Conservation (phyloP, 2,888 invertebrate genomes). For the Sericinus montela region DNA sequence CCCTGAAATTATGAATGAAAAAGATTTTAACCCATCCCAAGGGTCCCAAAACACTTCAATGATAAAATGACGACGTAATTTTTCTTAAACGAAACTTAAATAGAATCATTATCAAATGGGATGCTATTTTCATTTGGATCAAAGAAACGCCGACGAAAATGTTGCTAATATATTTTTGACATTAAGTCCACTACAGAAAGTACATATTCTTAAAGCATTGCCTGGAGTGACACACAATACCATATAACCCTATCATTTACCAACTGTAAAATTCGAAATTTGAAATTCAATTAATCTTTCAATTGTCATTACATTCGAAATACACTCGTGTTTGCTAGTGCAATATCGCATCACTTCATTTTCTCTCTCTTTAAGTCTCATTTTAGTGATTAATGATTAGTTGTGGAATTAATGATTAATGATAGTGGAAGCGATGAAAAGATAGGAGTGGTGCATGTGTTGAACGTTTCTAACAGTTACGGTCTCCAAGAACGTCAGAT, state of each 20-base stretch:
- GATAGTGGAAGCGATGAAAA: constrained; percentile 63
- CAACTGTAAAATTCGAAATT: constrained; percentile 50
- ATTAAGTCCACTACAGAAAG: constrained; percentile 20
- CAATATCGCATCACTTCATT: constrained; percentile 66
- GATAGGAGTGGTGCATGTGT: constrained; percentile 57
- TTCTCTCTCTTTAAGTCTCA: constrained; percentile 78
- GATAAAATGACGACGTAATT: constrained; percentile 41
- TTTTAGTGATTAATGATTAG: constrained; percentile 69
- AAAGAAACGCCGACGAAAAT: constrained; percentile 51
- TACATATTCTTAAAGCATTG: not conserved
- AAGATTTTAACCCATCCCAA: constrained; percentile 25
- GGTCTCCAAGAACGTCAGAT: constrained; percentile 48
- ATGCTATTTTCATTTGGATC: constrained; percentile 30
- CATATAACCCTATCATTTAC: constrained; percentile 46
- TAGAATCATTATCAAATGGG: constrained; percentile 28
- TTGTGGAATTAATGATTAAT: constrained; percentile 63
- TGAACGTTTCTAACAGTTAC: constrained; percentile 43
- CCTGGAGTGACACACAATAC: constrained; percentile 15
- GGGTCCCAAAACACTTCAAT: constrained; percentile 24
- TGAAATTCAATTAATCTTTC: constrained; percentile 66
- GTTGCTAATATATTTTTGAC: constrained; percentile 26
- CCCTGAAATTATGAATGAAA: constrained; percentile 52
- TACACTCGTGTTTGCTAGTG: constrained; percentile 62
- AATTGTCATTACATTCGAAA: constrained; percentile 65
- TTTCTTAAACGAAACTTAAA: constrained; percentile 36